These are phyloP conservation scores for Capitella teleta DNA, from an alignment of 1,140 invertebrate genomes.

Conservation along the genomic window DNA sequence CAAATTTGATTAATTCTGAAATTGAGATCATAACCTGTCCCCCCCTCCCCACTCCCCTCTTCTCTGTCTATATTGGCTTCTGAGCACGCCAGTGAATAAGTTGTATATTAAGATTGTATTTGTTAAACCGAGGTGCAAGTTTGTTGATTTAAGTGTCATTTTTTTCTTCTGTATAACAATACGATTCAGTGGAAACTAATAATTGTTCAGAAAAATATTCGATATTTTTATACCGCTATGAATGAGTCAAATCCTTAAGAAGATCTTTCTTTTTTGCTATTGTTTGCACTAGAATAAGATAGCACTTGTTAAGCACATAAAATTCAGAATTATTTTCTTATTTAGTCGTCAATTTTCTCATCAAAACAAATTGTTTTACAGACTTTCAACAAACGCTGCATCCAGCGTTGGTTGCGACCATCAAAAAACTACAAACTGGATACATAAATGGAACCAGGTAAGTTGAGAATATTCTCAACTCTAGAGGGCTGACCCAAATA, in stretches of 20 bases:
- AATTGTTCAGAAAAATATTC: not conserved
- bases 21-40: no score
- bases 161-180: no score
- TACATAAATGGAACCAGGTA: slow-evolving; percentile 89
- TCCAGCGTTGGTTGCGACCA: slow-evolving; percentile 86
- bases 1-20: no score
- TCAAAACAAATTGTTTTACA: slow-evolving; percentile 44
- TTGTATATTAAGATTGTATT: no score
- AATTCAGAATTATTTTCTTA: not conserved
- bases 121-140: no score
- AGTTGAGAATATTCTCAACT: not conserved
- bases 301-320: not conserved
- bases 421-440: slow-evolving; percentile 96
- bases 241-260: not conserved
- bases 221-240: not conserved
- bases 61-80: no score
- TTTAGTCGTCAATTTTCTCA: not conserved
- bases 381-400: slow-evolving; percentile 69
- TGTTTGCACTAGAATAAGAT: not conserved
- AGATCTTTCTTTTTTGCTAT: not conserved
- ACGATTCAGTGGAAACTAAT: not conserved
- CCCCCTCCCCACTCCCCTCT: no score
- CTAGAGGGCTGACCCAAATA: not conserved
- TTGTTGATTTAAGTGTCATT: no score
- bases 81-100: no score